A percentile compares a stretch with the other conserved stretches of the same genome.
Evolutionary conservation across 1,140 invertebrate species (phyloP).

Genomic region (Adoxophyes honmai): DNA sequence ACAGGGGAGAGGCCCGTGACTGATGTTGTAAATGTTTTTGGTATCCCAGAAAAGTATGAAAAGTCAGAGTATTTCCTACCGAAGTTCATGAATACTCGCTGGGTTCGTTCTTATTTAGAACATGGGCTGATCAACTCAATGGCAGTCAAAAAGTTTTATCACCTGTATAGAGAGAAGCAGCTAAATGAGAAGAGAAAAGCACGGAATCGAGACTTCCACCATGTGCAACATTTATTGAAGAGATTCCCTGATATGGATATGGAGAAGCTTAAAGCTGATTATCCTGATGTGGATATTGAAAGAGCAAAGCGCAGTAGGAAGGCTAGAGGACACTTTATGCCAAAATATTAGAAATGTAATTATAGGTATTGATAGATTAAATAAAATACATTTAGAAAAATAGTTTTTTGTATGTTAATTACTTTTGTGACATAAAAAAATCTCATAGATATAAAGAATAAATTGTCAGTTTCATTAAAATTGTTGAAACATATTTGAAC

Average conservation of each 20-base stretch:
- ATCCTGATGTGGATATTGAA: conserved; percentile 87
- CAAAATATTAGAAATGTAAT: conserved; percentile 55
- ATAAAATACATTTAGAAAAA: background rate
- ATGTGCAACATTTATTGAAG: conserved; percentile 83
- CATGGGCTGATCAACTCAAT: conserved; percentile 77
- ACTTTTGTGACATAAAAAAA: background rate
- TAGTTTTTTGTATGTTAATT: background rate
- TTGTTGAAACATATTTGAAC: background rate
- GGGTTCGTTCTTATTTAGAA: conserved; percentile 76
- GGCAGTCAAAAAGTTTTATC: conserved; percentile 82
- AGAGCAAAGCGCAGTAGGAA: conserved; percentile 78
- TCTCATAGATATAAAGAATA: background rate
- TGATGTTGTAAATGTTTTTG: conserved; percentile 79
- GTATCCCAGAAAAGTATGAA: conserved; percentile 75
- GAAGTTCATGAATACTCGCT: conserved; percentile 78
- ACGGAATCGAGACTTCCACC: conserved; percentile 79
- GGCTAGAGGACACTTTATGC: conserved; percentile 80
- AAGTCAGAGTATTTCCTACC: conserved; percentile 52
- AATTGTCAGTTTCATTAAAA: background rate
- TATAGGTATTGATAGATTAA: conserved; percentile 3
- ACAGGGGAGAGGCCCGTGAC: conserved; percentile 85
- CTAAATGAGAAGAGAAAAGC: conserved; percentile 77
- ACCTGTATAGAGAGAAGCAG: conserved; percentile 82
- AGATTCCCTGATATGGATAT: conserved; percentile 87
- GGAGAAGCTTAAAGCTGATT: conserved; percentile 83